Evolutionary conservation across 2,113 vertebrate species (phyloP).

Genomic region (Cynoglossus semilaevis): DNA sequence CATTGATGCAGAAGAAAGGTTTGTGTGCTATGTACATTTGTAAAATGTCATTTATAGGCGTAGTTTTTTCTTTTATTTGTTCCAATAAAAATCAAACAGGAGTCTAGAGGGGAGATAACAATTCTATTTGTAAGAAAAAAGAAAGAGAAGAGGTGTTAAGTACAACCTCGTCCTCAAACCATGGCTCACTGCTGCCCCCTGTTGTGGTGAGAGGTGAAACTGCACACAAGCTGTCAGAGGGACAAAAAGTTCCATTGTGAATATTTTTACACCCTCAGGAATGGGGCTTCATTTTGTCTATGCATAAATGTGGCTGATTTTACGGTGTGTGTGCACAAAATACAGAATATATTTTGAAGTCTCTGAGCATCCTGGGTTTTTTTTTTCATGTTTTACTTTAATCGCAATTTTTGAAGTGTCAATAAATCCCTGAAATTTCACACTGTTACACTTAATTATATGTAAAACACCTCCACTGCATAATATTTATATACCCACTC

Average conservation of each 20-base stretch:
- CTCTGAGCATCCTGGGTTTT: neutral
- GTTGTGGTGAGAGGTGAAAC: constrained; percentile 23
- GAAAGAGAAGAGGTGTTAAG: constrained; percentile 34
- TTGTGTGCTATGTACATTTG: constrained; percentile 71
- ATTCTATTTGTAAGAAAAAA: constrained; percentile 66
- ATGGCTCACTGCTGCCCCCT: constrained; percentile 77
- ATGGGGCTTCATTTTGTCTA: constrained; percentile 20
- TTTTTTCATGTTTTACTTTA: constrained; percentile 12
- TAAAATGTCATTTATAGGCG: constrained; percentile 64
- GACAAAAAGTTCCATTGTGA: constrained; percentile 1
- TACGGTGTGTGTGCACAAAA: neutral
- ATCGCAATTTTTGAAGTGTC: constrained; percentile 1
- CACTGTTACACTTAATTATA: constrained; percentile 24
- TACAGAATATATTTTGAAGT: too few species aligned
- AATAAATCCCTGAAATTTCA: constrained; percentile 22
- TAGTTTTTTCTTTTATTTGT: constrained; percentile 74
- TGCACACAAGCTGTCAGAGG: neutral
- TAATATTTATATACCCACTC: constrained; percentile 29
- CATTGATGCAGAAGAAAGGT: constrained; percentile 63
- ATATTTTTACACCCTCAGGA: constrained; percentile 14
- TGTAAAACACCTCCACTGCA: constrained; percentile 33
- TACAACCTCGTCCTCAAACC: constrained; percentile 3
- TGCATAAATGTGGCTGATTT: neutral
- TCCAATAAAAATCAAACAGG: constrained; percentile 75
- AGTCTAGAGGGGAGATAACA: constrained; percentile 77